Percentiles rank a stretch among this genome's conserved stretches.
These are phyloP conservation scores for Ptychoptera albimana DNA, from an alignment of 2,888 invertebrate species.

Conservation along the genomic window DNA sequence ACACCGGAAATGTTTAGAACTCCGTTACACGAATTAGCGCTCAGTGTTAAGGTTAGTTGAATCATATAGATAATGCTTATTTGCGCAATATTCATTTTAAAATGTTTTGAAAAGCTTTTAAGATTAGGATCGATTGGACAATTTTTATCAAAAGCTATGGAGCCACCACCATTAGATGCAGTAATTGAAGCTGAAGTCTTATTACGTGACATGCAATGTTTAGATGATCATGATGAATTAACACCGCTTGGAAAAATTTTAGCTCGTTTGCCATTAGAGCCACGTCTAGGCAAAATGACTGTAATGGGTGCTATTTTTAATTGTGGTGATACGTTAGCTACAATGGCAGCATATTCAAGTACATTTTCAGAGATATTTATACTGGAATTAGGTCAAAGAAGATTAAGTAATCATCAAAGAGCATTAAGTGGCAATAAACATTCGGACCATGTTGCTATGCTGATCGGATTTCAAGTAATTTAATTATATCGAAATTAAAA, in stretches of 20 bases:
- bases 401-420: conserved; percentile 71
- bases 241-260: conserved; percentile 88
- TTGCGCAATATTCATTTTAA: neutral
- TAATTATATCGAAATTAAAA: neutral
- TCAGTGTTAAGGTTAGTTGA: conserved; percentile 52
- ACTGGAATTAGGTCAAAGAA: conserved; percentile 53
- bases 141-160: conserved; percentile 88
- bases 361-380: conserved; percentile 92
- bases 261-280: conserved; percentile 90
- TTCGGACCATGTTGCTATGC: conserved; percentile 91
- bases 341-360: conserved; percentile 89
- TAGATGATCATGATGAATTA: conserved; percentile 72
- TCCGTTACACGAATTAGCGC: conserved; percentile 84
- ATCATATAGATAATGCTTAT: neutral
- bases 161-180: conserved; percentile 93
- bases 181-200: conserved; percentile 93
- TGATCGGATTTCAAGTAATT: conserved; percentile 65
- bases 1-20: conserved; percentile 97
- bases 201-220: conserved; percentile 73
- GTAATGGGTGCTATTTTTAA: conserved; percentile 84
- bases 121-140: conserved; percentile 83
- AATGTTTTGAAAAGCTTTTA: conserved; percentile 40
- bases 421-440: conserved; percentile 72
- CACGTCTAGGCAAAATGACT: conserved; percentile 93
- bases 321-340: conserved; percentile 79